A percentile compares a stretch with the other conserved stretches of the same genome.
Conservation (phyloP, 2,113 vertebrate genomes). For the Anguilla japonica region DNA sequence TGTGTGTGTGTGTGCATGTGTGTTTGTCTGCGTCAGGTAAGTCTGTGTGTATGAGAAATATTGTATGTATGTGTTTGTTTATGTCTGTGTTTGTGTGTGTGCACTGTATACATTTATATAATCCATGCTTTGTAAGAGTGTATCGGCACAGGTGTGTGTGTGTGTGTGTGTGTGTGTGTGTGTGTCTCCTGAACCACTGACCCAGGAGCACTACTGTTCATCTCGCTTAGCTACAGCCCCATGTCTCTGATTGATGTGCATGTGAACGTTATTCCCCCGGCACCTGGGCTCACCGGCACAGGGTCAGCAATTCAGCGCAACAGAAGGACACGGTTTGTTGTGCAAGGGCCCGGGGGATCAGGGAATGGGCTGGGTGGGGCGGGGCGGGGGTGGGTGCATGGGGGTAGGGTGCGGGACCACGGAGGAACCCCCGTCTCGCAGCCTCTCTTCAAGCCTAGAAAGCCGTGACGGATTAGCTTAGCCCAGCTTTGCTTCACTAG, state of each 20-base stretch:
- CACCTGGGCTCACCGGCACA: not conserved
- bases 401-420: too few species aligned
- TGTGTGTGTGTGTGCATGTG: not conserved
- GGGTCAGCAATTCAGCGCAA: not conserved
- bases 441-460: not conserved
- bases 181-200: not conserved
- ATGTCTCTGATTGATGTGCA: not conserved
- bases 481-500: too few species aligned
- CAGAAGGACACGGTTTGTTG: not conserved
- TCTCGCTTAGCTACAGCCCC: not conserved
- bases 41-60: not conserved
- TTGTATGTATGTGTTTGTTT: not conserved
- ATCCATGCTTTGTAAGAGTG: not conserved
- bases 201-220: not conserved
- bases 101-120: not conserved
- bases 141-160: not conserved
- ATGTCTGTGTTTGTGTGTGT: not conserved
- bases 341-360: not conserved
- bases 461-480: not conserved
- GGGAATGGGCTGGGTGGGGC: too few species aligned
- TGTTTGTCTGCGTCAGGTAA: not conserved
- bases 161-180: not conserved
- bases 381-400: too few species aligned
- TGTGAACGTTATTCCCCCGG: not conserved
- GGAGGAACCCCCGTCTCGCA: too few species aligned